Conservation (phyloP, 1,140 invertebrate species). For the Trinorchestia longiramus region DNA sequence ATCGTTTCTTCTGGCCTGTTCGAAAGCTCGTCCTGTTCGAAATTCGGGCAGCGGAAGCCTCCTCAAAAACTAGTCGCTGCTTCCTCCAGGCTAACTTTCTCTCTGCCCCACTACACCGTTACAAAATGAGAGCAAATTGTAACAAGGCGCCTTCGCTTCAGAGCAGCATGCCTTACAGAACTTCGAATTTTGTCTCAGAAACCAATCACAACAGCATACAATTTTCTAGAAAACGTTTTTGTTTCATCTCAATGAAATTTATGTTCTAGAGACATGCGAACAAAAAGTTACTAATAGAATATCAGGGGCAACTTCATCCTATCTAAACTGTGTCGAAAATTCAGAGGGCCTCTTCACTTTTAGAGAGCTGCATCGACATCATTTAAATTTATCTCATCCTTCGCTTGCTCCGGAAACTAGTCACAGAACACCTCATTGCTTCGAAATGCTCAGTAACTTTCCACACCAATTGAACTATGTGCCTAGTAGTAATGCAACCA, state of each 20-base stretch:
- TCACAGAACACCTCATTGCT: background rate
- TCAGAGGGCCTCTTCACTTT: too few species aligned
- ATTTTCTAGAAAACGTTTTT: background rate
- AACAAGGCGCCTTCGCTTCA: background rate
- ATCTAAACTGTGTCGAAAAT: too few species aligned
- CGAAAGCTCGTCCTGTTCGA: constrained; percentile 22
- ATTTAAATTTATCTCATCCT: background rate
- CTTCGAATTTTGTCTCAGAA: background rate
- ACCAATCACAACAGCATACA: background rate
- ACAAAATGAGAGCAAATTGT: constrained; percentile 6
- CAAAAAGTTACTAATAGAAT: background rate
- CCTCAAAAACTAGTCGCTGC: background rate
- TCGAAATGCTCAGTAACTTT: background rate
- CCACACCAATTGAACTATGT: too few species aligned
- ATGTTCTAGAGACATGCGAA: background rate
- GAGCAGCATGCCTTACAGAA: background rate
- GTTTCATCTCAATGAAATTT: background rate
- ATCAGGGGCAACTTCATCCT: too few species aligned
- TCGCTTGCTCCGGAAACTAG: background rate
- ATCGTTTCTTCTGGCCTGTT: constrained; percentile 9
- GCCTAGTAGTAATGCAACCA: background rate
- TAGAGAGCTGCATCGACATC: background rate
- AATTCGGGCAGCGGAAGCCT: background rate
- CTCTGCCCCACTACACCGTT: background rate
- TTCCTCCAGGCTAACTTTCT: constrained; percentile 10